Percentiles rank a stretch among this genome's conserved stretches.
Conservation (phyloP, 2,113 vertebrate species). For the Spea bombifrons region DNA sequence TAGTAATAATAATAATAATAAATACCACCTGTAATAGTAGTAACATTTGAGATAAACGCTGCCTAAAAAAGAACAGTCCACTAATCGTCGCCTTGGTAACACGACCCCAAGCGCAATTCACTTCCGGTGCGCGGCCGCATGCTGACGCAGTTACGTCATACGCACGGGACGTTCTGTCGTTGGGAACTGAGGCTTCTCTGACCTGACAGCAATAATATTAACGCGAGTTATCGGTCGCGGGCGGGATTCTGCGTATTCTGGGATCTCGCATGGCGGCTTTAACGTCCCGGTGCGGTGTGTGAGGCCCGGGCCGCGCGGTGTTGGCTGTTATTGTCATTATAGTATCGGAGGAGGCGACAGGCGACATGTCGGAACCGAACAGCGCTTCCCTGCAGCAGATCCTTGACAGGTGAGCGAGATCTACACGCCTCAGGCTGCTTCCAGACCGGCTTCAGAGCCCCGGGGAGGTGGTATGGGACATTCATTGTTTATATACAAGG, state of each 20-base stretch:
- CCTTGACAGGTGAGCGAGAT: conserved; percentile 33
- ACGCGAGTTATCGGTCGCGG: background rate
- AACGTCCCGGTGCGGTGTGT: too few species aligned
- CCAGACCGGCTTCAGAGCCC: background rate
- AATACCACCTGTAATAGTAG: too few species aligned
- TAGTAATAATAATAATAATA: too few species aligned
- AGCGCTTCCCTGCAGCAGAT: conserved; percentile 34
- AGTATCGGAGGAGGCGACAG: background rate
- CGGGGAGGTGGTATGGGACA: background rate
- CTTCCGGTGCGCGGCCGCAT: conserved; percentile 9
- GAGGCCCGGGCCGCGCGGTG: too few species aligned
- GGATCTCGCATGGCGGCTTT: background rate
- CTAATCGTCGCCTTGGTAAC: background rate
- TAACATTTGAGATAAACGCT: too few species aligned
- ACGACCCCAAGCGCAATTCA: background rate
- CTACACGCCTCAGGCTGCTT: too few species aligned
- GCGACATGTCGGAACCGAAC: conserved; percentile 27
- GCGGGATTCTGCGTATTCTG: too few species aligned
- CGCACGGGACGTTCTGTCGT: background rate
- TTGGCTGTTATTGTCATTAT: background rate
- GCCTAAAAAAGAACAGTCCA: too few species aligned
- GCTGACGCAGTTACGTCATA: background rate
- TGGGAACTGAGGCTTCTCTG: background rate
- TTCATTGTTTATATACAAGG: background rate
- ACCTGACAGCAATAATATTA: background rate